phyloP scores from a whole-genome alignment of 2,888 invertebrate species.

The Aspidapion aeneum region DNA sequence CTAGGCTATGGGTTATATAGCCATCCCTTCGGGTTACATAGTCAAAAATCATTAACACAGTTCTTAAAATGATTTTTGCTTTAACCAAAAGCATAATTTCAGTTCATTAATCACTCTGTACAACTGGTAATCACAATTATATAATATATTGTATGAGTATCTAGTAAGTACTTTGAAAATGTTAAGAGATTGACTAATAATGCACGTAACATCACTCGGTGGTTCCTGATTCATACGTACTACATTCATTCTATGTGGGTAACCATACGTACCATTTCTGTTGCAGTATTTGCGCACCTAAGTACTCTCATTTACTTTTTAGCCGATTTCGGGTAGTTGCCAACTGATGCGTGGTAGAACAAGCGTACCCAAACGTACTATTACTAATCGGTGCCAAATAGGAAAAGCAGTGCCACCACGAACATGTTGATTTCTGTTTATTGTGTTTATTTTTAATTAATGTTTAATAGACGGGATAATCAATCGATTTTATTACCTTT shows the following conservation, averaged over 20 bases:
- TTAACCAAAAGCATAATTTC: too few species aligned
- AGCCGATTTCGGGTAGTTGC: not conserved
- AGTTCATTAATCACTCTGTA: too few species aligned
- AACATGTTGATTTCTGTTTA: not conserved
- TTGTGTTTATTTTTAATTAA: too few species aligned
- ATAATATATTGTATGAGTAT: not conserved
- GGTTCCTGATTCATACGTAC: not conserved
- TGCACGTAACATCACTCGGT: not conserved
- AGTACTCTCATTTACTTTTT: not conserved
- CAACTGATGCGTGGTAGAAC: not conserved
- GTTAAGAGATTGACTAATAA: not conserved
- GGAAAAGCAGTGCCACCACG: too few species aligned
- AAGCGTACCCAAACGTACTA: not conserved
- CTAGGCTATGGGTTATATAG: too few species aligned
- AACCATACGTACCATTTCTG: not conserved
- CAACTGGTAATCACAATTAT: not conserved
- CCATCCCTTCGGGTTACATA: too few species aligned
- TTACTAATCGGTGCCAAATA: not conserved
- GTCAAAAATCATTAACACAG: too few species aligned
- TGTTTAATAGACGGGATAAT: too few species aligned
- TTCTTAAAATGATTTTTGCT: too few species aligned
- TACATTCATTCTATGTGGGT: not conserved
- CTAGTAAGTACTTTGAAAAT: not conserved
- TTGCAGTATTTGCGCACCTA: not conserved
- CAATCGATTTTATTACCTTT: too few species aligned